Evolutionary conservation across 2,113 vertebrate species (phyloP).

Genomic region (Raja brachyura): DNA sequence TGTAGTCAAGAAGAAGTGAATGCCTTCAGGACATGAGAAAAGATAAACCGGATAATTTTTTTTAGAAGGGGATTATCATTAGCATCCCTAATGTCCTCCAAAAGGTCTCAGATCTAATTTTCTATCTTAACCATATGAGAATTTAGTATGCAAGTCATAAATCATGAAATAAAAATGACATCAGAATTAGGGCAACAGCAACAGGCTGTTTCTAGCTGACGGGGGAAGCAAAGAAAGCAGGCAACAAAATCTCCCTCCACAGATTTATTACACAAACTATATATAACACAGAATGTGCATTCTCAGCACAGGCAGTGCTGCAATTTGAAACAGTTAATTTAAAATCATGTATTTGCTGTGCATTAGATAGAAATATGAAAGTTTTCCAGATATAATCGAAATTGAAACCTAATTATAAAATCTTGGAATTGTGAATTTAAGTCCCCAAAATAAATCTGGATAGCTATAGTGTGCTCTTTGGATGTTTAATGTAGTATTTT

Average conservation of each 20-base stretch:
- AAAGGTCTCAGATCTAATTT: constrained; percentile 11
- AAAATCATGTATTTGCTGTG: not conserved
- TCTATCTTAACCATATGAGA: not conserved
- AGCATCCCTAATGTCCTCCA: not conserved
- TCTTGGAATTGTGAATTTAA: not conserved
- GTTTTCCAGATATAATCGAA: not conserved
- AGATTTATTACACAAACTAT: constrained; percentile 27
- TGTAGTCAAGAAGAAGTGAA: not conserved
- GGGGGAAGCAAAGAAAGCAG: not conserved
- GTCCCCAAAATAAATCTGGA: too few relatives aligned
- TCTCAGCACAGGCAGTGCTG: not conserved
- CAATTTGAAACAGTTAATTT: not conserved
- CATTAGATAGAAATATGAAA: not conserved
- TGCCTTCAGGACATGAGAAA: not conserved
- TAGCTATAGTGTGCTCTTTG: too few relatives aligned
- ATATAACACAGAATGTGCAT: constrained; percentile 36
- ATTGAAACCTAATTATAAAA: too few relatives aligned
- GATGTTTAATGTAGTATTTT: not conserved
- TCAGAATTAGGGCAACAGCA: constrained; percentile 17
- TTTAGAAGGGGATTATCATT: not conserved
- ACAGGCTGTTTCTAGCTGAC: not conserved
- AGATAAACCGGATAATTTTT: not conserved
- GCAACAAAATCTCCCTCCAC: not conserved
- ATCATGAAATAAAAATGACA: constrained; percentile 24
- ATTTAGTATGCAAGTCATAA: constrained; percentile 15